Percentiles rank a stretch among this genome's conserved stretches.
These are phyloP conservation scores for Alethe castanea DNA, from an alignment of 2,113 vertebrate species.

Conservation along the genomic window DNA sequence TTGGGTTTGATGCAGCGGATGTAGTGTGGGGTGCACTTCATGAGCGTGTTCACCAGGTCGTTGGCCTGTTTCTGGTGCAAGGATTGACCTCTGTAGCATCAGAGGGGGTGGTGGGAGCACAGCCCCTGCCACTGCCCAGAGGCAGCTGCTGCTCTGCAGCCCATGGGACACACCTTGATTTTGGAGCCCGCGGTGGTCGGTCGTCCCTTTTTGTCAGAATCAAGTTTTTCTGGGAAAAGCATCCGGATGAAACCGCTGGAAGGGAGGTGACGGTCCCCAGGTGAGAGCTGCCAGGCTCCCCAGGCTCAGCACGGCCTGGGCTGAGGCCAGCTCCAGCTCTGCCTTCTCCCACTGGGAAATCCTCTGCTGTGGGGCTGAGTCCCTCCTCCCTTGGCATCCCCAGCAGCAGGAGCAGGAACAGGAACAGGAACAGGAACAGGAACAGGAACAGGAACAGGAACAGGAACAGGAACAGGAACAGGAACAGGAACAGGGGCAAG, in stretches of 20 bases:
- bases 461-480: neutral
- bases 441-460: neutral
- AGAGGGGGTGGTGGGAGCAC: neutral
- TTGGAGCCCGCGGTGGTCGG: conserved; percentile 89
- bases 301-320: neutral
- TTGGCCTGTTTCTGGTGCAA: conserved; percentile 91
- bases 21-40: conserved; percentile 96
- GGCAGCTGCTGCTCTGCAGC: neutral
- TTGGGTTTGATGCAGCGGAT: conserved; percentile 99
- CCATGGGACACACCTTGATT: conserved; percentile 83
- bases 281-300: neutral
- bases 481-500: neutral
- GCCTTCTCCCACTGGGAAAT: neutral
- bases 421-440: neutral
- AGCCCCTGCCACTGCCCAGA: neutral
- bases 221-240: conserved; percentile 93
- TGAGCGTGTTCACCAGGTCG: conserved; percentile 90
- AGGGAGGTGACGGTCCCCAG: neutral
- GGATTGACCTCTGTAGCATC: neutral
- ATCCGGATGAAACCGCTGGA: conserved; percentile 83
- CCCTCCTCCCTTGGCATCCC: rapidly evolving
- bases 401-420: neutral
- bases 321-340: neutral
- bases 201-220: conserved; percentile 89
- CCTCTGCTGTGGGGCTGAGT: rapidly evolving